These are phyloP conservation scores for Pampusana beccarii DNA, from an alignment of 2,113 vertebrate species.

Conservation along the genomic window DNA sequence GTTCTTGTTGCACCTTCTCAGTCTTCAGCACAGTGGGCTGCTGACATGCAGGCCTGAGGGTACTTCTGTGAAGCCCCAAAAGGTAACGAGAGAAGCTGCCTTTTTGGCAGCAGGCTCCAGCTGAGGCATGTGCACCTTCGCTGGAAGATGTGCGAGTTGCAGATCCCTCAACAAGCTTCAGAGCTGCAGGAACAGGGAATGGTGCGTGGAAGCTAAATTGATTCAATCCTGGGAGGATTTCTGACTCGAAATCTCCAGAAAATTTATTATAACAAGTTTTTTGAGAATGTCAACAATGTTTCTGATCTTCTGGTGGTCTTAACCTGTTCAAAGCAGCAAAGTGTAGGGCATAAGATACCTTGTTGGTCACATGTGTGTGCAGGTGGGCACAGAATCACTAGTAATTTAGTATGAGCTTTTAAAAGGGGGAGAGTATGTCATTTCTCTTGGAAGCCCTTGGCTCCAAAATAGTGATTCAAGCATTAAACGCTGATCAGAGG, in stretches of 20 bases:
- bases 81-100: slow-evolving; percentile 11
- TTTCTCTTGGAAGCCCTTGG: background rate
- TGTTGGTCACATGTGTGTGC: background rate
- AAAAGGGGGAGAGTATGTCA: background rate
- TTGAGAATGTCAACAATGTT: background rate
- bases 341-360: background rate
- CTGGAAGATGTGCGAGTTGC: background rate
- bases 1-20: slow-evolving; percentile 3
- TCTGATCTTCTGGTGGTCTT: background rate
- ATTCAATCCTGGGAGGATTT: background rate
- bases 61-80: background rate
- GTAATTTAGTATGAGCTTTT: background rate
- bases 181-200: background rate
- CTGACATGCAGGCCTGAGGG: background rate
- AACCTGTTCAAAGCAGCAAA: background rate
- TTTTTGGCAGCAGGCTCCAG: background rate
- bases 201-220: background rate
- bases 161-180: background rate
- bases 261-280: background rate
- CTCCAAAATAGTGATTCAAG: background rate
- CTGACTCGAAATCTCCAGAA: background rate
- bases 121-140: background rate
- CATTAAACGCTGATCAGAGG: background rate
- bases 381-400: background rate
- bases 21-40: background rate